Evolutionary conservation across 2,113 vertebrate genomes (phyloP), one percentile per base, ranked within the genome.

Genomic region (Camelus bactrianus): DNA sequence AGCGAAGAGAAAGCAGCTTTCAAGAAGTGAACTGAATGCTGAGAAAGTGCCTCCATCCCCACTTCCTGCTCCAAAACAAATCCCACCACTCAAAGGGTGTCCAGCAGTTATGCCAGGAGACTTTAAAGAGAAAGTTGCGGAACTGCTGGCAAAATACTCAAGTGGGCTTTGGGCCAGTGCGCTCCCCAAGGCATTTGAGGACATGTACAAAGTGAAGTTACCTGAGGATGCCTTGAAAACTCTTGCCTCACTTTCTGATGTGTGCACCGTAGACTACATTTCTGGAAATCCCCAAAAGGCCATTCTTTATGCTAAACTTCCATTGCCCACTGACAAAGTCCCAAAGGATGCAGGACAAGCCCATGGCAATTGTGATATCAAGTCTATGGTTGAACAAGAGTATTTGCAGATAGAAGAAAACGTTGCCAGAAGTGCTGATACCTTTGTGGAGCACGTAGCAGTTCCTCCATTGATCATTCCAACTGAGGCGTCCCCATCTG

Each of bases 111-210:
- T 16, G 50, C 95, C 96, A 91, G 67, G 79, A 69, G 99, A 99
- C 46, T 90, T 99, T 12, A 99, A 99, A 90, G 95, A 98, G 82
- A 99, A 98, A 91, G 96, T 99, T 77, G 98, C 98, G 22, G 98
- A 99, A 94, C 98, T 99, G 92, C 98, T 99, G 95, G 90, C 95
- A 46, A 99, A 99, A 94, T 99, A 99, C 97, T 99, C 98, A 38
- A 98, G 46, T 22, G 99, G 99, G 62, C 98, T 99, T 89, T 99
- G 99, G 99, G 99, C 98, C 72, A 98, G 99, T 32, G 99, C 99
- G 0, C 98, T 99, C 96, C 99, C 99, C 3, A 99, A 99, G 97
- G 98, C 99, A 64, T 99, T 99, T 87, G 98, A 99, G 97, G 99
- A 99, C 7, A 98, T 98, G 0, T 99, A 99, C 97, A 99, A 99